Percentiles rank a stretch among this genome's conserved stretches.
Evolutionary conservation across 2,888 invertebrate genomes (phyloP).

Genomic region (Agrochola macilenta): DNA sequence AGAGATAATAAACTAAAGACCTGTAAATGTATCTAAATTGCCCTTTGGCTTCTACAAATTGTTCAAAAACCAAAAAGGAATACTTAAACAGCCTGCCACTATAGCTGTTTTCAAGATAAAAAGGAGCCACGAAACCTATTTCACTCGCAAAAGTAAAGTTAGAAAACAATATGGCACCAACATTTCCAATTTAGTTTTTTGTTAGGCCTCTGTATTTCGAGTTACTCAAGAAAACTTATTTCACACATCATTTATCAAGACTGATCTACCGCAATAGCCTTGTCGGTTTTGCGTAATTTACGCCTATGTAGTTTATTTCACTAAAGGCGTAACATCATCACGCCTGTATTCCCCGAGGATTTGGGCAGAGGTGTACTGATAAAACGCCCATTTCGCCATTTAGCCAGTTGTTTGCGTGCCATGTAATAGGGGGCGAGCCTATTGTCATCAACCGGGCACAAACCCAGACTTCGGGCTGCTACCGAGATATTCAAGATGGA

Average conservation of each 20-base stretch:
- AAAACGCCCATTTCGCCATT: too few relatives aligned
- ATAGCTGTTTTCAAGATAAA: constrained; percentile 42
- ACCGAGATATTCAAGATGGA: too few relatives aligned
- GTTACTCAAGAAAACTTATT: constrained; percentile 58
- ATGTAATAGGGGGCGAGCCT: too few relatives aligned
- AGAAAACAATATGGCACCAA: constrained; percentile 57
- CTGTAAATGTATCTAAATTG: background rate
- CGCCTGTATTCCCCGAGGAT: too few relatives aligned
- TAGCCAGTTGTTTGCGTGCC: too few relatives aligned
- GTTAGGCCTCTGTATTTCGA: constrained; percentile 34
- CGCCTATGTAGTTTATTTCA: constrained; percentile 2
- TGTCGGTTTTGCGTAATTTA: constrained; percentile 32
- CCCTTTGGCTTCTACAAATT: constrained; percentile 13
- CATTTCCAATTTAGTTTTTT: constrained; percentile 61
- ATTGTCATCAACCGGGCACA: too few relatives aligned
- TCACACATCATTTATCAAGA: constrained; percentile 62
- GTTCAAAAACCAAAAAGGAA: constrained; percentile 22
- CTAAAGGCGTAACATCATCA: too few relatives aligned
- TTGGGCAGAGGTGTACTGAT: too few relatives aligned
- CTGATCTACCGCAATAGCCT: constrained; percentile 25
- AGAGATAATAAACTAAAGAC: constrained; percentile 8
- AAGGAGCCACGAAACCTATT: constrained; percentile 41
- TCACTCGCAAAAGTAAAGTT: constrained; percentile 46
- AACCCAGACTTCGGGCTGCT: too few relatives aligned
- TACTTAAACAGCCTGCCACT: constrained; percentile 22